Evolutionary conservation across 2,113 vertebrate species (phyloP).

Genomic region (Puntigrus tetrazona): DNA sequence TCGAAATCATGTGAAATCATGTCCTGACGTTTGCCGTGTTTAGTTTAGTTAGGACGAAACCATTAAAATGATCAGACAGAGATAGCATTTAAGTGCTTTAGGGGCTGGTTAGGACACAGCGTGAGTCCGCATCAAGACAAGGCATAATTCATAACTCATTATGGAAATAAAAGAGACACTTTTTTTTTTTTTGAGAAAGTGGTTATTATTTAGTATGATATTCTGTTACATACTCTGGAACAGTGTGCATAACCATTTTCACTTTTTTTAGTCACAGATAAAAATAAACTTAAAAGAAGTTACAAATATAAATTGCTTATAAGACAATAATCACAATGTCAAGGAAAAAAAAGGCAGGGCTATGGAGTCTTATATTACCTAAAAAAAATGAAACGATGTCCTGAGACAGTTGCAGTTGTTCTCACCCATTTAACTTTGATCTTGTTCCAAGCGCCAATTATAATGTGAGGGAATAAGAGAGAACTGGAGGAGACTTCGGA

Average conservation of each 20-base stretch:
- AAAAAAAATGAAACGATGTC: slow-evolving; percentile 53
- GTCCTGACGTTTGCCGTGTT: not conserved
- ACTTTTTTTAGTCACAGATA: slow-evolving; percentile 65
- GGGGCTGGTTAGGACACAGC: not conserved
- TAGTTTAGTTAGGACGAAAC: not conserved
- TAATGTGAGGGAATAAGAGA: slow-evolving; percentile 59
- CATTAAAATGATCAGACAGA: not conserved
- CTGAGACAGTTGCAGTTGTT: slow-evolving; percentile 31
- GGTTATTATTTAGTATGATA: slow-evolving; percentile 76
- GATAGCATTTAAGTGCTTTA: not conserved
- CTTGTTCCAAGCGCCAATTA: slow-evolving; percentile 61
- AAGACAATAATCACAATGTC: slow-evolving; percentile 68
- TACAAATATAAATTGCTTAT: slow-evolving; percentile 78
- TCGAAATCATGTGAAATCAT: not conserved
- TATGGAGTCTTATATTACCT: slow-evolving; percentile 64
- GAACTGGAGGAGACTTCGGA: slow-evolving; percentile 51
- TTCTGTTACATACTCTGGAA: slow-evolving; percentile 69
- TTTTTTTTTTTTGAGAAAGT: slow-evolving; percentile 75
- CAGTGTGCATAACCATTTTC: slow-evolving; percentile 69
- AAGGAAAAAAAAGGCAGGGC: slow-evolving; percentile 67
- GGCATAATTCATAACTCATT: slow-evolving; percentile 3
- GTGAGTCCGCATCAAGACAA: not conserved
- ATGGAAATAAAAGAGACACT: slow-evolving; percentile 47
- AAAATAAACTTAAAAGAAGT: slow-evolving; percentile 73
- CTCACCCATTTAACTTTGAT: slow-evolving; percentile 46